Evolutionary conservation across 2,797 vertebrate species (phyloP).

Genomic region (Knipowitschia caucasica): DNA sequence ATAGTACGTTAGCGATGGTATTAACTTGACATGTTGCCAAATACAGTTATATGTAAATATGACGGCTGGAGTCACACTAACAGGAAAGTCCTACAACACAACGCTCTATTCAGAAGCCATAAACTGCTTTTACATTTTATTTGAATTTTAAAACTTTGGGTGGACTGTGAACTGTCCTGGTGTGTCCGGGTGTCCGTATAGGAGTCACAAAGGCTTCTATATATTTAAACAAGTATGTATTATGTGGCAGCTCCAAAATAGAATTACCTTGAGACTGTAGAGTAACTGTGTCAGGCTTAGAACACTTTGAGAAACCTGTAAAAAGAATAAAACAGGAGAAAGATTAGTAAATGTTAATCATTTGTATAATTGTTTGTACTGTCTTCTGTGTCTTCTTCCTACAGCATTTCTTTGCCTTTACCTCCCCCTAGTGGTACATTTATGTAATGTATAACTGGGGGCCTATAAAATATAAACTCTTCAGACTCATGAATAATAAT

Average conservation of each 20-base stretch:
- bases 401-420: constrained; percentile 15
- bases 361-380: background rate
- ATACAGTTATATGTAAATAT: no score
- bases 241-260: background rate
- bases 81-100: no score
- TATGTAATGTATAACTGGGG: no score
- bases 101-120: no score
- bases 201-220: background rate
- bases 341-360: constrained; percentile 1
- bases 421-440: constrained; percentile 39
- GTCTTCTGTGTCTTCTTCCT: background rate
- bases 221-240: background rate
- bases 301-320: constrained; percentile 86
- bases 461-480: no score
- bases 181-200: no score
- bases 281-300: constrained; percentile 90
- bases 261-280: constrained; percentile 91
- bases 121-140: no score
- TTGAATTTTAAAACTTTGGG: no score
- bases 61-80: no score
- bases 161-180: no score
- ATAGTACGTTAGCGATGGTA: no score
- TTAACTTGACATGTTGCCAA: no score
- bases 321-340: constrained; percentile 29
- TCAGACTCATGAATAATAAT: constrained; percentile 72